phyloP scores from a whole-genome alignment of 2,797 vertebrate genomes.

The Peromyscus nudipes region DNA sequence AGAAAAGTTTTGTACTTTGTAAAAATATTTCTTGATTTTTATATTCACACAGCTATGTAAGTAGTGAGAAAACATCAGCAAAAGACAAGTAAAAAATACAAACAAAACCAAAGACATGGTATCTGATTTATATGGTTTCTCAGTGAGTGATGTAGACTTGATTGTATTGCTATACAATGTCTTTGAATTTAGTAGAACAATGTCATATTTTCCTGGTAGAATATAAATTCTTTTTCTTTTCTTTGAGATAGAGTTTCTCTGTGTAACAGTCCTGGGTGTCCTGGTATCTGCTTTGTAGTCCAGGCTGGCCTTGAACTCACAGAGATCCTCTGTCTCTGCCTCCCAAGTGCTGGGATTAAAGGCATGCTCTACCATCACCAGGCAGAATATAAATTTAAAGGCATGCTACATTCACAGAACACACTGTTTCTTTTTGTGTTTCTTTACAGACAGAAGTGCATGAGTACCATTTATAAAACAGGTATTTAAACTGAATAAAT shows the following conservation, averaged over 20 bases:
- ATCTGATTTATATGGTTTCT: neutral
- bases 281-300: neutral
- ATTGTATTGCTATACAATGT: neutral
- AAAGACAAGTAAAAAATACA: slow-evolving; percentile 46
- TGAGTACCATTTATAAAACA: slow-evolving; percentile 12
- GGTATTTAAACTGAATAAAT: slow-evolving; percentile 7
- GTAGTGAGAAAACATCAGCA: slow-evolving; percentile 3
- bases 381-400: slow-evolving; percentile 46
- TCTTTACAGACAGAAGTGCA: neutral
- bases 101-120: neutral
- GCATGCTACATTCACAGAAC: neutral
- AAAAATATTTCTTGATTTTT: slow-evolving; percentile 22
- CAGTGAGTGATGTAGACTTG: neutral
- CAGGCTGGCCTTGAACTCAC: neutral
- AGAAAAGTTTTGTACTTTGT: slow-evolving; percentile 5
- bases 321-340: neutral
- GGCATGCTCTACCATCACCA: neutral
- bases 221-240: neutral
- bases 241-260: neutral
- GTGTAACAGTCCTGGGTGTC: neutral
- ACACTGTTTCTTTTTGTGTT: slow-evolving; percentile 44
- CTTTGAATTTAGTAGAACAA: neutral
- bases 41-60: slow-evolving; percentile 20
- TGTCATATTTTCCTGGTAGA: neutral
- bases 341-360: neutral